phyloP scores from a whole-genome alignment of 1,140 invertebrate genomes.

The Phocides pigmalion region DNA sequence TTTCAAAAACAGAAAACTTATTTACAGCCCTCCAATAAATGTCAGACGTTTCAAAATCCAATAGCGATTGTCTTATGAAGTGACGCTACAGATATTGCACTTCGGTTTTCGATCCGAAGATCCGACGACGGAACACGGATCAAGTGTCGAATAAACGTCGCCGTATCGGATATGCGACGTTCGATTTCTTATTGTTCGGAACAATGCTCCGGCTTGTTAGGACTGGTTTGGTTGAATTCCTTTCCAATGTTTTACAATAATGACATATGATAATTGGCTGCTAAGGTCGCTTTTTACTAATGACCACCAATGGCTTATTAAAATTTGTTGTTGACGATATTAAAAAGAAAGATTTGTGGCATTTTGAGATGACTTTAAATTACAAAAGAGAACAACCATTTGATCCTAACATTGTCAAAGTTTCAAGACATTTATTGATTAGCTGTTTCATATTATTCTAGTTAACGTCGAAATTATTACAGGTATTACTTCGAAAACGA shows the following conservation, averaged over 20 bases:
- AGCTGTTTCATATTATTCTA: too few relatives aligned
- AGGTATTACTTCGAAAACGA: too few relatives aligned
- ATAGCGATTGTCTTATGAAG: constrained; percentile 39
- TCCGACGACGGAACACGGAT: constrained; percentile 33
- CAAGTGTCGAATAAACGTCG: constrained; percentile 51
- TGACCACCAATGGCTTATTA: too few relatives aligned
- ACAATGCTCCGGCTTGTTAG: constrained; percentile 20
- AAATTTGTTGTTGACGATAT: too few relatives aligned
- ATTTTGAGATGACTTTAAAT: too few relatives aligned
- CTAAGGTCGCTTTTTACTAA: constrained; percentile 14
- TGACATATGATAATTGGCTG: constrained; percentile 14
- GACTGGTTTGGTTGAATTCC: constrained; percentile 25
- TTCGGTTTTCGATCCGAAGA: constrained; percentile 5
- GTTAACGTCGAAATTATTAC: too few relatives aligned
- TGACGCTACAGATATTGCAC: constrained; percentile 34
- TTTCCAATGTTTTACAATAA: constrained; percentile 10
- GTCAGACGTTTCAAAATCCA: constrained; percentile 27
- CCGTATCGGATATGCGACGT: constrained; percentile 29
- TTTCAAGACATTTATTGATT: too few relatives aligned
- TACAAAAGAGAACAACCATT: too few relatives aligned
- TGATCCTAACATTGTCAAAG: too few relatives aligned
- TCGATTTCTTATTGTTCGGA: constrained; percentile 31
- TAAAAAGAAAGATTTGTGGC: too few relatives aligned
- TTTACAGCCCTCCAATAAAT: constrained; percentile 29
- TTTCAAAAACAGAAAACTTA: constrained; percentile 36